Evolutionary conservation across 2,888 invertebrate genomes (phyloP), one percentile per base, ranked within the genome.

Genomic region (Tricholauxania praeusta): DNA sequence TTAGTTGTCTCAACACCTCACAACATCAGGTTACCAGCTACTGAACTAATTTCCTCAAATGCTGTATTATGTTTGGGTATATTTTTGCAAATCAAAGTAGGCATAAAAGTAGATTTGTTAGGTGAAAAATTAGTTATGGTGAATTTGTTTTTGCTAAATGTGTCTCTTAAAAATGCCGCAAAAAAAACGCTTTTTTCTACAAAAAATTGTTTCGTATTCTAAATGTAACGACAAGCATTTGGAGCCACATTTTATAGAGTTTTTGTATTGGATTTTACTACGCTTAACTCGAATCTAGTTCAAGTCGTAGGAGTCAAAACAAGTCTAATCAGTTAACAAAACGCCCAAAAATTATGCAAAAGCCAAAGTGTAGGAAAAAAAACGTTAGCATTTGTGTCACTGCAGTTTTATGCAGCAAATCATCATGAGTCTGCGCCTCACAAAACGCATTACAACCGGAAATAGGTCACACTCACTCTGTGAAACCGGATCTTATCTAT

Each of bases 401-500:
- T 62, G 32, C 39, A 62, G 17, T 4, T 28, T 28, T 28, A 48
- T 47, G 62, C 39, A 47, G 48, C 62, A 17, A 19, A 19, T 39
- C 12, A n/a, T 17, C 10, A 32, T 39, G 17, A 15, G 39, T 19
- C 39, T 47, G 47, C n/a, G 1, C 15, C 55, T 55, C 55, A 12
- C 64, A 15, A 64, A 62, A 62, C 64, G 48, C 64, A 48, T n/a
- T 51, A 51, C 28, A 64, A 75, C 77, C 77, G 77, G 77, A 77
- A 77, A 73, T 77, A 77, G 77, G 77, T 77, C 77, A 77, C 75
- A 75, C 77, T 64, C 28, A 28, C 28, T 28, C 28, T 2, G 73
- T 72, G 71, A 74, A 77, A 77, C 75, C 75, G 77, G 77, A 77
- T 77, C 75, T 77, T 74, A 77, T 77, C 75, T 74, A 22, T 28